Conservation (phyloP, 2,797 vertebrate genomes). For the Sebastiscus tertius region DNA sequence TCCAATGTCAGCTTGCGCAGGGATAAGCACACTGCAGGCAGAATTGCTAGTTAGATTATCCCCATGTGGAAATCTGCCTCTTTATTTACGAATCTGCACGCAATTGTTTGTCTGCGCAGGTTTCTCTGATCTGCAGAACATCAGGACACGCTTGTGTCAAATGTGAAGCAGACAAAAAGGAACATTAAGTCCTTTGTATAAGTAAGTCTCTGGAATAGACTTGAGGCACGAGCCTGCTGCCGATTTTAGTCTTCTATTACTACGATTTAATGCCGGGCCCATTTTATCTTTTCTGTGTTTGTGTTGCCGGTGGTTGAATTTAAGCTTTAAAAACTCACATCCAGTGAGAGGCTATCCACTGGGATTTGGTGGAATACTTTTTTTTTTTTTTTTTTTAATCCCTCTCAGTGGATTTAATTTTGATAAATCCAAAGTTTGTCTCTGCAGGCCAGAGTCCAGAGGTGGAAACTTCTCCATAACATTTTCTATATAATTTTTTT, state of each 20-base stretch:
- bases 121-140: not conserved
- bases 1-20: not conserved
- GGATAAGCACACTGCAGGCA: not conserved
- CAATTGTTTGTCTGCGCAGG: not conserved
- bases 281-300: not conserved
- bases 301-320: not conserved
- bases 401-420: slow-evolving; percentile 9
- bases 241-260: not conserved
- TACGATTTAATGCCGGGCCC: not conserved
- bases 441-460: not conserved
- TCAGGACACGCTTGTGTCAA: not conserved
- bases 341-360: not conserved
- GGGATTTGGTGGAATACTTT: not conserved
- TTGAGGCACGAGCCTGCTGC: not conserved
- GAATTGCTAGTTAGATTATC: not conserved
- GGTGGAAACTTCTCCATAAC: not conserved
- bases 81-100: not conserved
- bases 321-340: not conserved
- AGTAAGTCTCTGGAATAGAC: not conserved
- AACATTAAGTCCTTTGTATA: not conserved
- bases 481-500: too few species aligned
- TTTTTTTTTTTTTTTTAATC: not conserved
- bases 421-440: slow-evolving; percentile 8
- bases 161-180: not conserved
- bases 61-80: not conserved